Base-by-base conservation (phyloP, 2,113 vertebrate species). In the Henicopernis longicauda region DNA sequence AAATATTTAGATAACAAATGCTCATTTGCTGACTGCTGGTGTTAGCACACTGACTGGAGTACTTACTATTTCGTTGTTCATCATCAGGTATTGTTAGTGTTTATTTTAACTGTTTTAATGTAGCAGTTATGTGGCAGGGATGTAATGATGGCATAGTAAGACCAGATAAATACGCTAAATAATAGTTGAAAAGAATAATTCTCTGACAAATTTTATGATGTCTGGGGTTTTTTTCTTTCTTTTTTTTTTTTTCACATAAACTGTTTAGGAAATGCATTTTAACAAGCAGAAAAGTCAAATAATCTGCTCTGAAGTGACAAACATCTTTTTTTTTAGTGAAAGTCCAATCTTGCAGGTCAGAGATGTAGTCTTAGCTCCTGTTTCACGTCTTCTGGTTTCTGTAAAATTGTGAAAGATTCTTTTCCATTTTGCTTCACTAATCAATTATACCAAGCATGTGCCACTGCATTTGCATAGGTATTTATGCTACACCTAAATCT, bases 381-480 rank as follows among this genome's bases (percentile, higher is more conserved):
- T 38, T 57, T 74, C 31, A 21, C 4, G 7, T 15, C 21, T 69
- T 52, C 74, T 9, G 4, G 54, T 62, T 89, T 16, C 34, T 49
- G 7, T 31, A 71, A 32, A 50, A 44, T 10, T 40, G 27, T n/a
- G 18, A 57, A 85, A 66, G 16, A 27, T 34, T 63, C 6, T 59
- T 80, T 58, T 71, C 47, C 5, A 11, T 62, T 94, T 91, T 58
- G 26, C 11, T 54, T 76, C 40, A 38, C n/a, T 38, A 45, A 38
- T 70, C 38, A 61, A 17, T 58, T 13, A 3, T 1, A 72, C 7
- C 6, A 65, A 27, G 11, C 0, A 0, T 34, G 10, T 45, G 26
- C 13, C 16, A 36, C 57, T 79, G 50, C 32, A 58, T 14, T 52
- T 42, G 9, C n/a, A 32, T 7, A 77, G 22, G 8, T 81, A 45